Evolutionary conservation across 2,888 invertebrate species (phyloP).

Genomic region (Leptinotarsa juncta): DNA sequence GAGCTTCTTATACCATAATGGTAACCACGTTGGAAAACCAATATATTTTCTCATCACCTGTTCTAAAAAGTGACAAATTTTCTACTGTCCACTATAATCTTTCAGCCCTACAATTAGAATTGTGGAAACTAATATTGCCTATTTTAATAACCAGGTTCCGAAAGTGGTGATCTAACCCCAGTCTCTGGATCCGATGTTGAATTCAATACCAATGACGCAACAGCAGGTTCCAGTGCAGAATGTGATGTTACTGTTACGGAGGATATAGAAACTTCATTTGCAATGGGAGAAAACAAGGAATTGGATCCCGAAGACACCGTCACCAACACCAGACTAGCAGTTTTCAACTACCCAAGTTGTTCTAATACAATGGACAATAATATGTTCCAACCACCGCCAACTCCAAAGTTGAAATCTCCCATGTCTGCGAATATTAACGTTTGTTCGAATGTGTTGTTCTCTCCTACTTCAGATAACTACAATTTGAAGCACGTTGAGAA

Average conservation of each 20-base stretch:
- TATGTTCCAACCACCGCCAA: slow-evolving; percentile 39
- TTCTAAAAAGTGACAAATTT: too few relatives aligned
- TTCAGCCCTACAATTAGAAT: background rate
- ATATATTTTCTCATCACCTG: too few relatives aligned
- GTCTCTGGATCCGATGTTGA: slow-evolving; percentile 76
- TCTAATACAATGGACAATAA: slow-evolving; percentile 46
- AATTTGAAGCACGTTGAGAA: slow-evolving; percentile 54
- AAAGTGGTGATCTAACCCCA: slow-evolving; percentile 76
- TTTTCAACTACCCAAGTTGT: slow-evolving; percentile 26
- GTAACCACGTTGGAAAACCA: too few relatives aligned
- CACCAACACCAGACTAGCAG: slow-evolving; percentile 43
- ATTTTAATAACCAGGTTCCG: slow-evolving; percentile 34
- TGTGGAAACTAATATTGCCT: background rate
- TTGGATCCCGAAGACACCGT: slow-evolving; percentile 48
- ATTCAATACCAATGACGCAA: slow-evolving; percentile 76
- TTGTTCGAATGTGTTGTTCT: slow-evolving; percentile 52
- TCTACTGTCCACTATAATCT: background rate
- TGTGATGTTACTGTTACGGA: slow-evolving; percentile 69
- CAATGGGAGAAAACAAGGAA: slow-evolving; percentile 47
- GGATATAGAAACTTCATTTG: slow-evolving; percentile 56
- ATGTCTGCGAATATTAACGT: slow-evolving; percentile 49
- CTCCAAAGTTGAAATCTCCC: slow-evolving; percentile 51
- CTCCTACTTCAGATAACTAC: slow-evolving; percentile 41
- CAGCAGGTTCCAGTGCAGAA: slow-evolving; percentile 70
- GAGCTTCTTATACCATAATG: too few relatives aligned